Evolutionary conservation across 2,888 invertebrate genomes (phyloP).

Genomic region (Micoletzkya japonica): DNA sequence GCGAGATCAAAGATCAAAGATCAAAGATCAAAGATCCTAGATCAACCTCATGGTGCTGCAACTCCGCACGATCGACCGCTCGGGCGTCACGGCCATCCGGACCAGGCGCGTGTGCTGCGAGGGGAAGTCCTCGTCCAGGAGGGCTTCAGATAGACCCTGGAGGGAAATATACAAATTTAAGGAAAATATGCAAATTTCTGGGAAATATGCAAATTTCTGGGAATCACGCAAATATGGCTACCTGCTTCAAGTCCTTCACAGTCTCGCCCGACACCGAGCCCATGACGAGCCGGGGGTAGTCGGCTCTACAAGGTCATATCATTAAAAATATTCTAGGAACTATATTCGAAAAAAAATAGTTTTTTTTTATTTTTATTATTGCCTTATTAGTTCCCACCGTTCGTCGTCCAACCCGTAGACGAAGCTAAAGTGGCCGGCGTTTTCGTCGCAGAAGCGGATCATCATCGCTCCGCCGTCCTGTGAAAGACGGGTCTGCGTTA

Average conservation of each 20-base stretch:
- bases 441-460: constrained; percentile 50
- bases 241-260: constrained; percentile 52
- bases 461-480: constrained; percentile 32
- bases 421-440: constrained; percentile 44
- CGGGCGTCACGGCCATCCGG: constrained; percentile 25
- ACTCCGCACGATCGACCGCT: neutral
- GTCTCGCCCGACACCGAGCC: constrained; percentile 48
- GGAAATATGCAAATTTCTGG: neutral
- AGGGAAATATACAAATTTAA: neutral
- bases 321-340: constrained; percentile 2
- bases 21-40: neutral
- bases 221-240: no score
- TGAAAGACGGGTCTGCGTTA: neutral
- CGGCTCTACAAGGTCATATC: constrained; percentile 3
- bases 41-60: constrained; percentile 12
- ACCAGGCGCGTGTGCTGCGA: constrained; percentile 34
- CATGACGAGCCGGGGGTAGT: constrained; percentile 30
- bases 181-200: neutral
- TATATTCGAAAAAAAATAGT: constrained; percentile 4
- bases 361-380: neutral
- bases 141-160: constrained; percentile 20
- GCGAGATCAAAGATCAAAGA: neutral
- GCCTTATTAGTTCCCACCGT: neutral
- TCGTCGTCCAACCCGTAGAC: constrained; percentile 35
- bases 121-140: constrained; percentile 49